A percentile compares a stretch with the other conserved stretches of the same genome.
phyloP scores from a whole-genome alignment of 1,140 invertebrate genomes.

The Ruditapes philippinarum region DNA sequence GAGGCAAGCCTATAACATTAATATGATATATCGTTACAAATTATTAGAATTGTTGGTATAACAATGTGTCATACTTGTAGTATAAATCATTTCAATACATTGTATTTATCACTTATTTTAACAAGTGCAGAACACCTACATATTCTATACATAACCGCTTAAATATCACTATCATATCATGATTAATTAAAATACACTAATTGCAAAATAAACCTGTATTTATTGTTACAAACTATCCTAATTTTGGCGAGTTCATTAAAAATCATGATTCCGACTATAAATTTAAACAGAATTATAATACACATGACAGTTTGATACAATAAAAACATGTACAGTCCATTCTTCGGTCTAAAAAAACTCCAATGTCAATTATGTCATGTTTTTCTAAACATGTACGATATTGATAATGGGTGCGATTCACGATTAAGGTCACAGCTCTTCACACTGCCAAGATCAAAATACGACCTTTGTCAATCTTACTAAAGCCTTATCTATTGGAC shows the following conservation, averaged over 20 bases:
- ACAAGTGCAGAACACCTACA: conserved; percentile 10
- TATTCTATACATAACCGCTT: not conserved
- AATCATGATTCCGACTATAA: not conserved
- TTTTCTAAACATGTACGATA: not conserved
- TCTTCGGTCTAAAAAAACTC: not conserved
- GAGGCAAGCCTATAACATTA: no score
- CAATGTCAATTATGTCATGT: not conserved
- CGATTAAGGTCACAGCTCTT: not conserved
- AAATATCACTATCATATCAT: not conserved
- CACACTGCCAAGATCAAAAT: conserved; percentile 9
- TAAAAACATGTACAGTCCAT: not conserved
- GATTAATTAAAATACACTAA: not conserved
- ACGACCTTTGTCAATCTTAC: conserved; percentile 5
- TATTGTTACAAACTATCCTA: conserved; percentile 8
- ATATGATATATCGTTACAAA: no score
- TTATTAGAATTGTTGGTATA: no score
- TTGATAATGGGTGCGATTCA: not conserved
- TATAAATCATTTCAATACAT: no score
- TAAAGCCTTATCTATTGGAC: conserved; percentile 18
- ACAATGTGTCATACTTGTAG: no score
- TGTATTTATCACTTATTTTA: not conserved
- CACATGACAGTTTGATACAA: not conserved
- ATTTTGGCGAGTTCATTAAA: not conserved
- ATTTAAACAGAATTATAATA: not conserved
- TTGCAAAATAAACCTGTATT: not conserved